Percentiles rank a stretch among this genome's conserved stretches.
Conservation (phyloP, 2,797 vertebrate species). For the Thalassophryne amazonica region DNA sequence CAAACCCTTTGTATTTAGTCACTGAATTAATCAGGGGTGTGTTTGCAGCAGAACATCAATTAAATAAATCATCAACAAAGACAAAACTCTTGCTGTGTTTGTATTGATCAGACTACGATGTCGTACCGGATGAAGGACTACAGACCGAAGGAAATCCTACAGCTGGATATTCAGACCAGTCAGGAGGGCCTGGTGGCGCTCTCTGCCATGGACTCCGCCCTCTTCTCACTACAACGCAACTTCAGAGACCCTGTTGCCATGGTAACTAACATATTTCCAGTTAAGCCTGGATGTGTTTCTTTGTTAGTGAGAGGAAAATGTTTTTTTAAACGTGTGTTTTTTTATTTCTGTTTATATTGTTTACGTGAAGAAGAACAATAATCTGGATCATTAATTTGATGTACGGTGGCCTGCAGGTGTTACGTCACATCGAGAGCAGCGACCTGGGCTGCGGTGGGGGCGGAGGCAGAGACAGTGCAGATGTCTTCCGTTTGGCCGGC, state of each 20-base stretch:
- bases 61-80: too few relatives aligned
- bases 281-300: neutral
- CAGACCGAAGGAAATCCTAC: constrained; percentile 76
- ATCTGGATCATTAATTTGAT: constrained; percentile 2
- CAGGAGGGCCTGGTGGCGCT: constrained; percentile 81
- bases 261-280: constrained; percentile 60
- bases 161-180: constrained; percentile 68
- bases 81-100: too few relatives aligned
- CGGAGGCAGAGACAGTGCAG: constrained; percentile 80
- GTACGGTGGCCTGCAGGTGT: constrained; percentile 68
- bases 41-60: too few relatives aligned
- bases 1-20: too few relatives aligned
- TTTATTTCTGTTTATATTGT: too few relatives aligned
- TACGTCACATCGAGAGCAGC: constrained; percentile 79
- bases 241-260: constrained; percentile 72
- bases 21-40: too few relatives aligned
- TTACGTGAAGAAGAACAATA: too few relatives aligned
- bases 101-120: constrained; percentile 73
- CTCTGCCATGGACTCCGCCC: constrained; percentile 80
- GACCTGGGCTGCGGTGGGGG: constrained; percentile 92
- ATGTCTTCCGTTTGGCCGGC: constrained; percentile 85
- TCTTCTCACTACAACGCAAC: constrained; percentile 75
- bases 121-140: constrained; percentile 25
- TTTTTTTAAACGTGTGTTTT: too few relatives aligned
- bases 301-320: too few relatives aligned